Percentiles rank a stretch among this genome's conserved stretches.
Conservation (phyloP, 2,888 invertebrate genomes). For the Griposia aprilina region DNA sequence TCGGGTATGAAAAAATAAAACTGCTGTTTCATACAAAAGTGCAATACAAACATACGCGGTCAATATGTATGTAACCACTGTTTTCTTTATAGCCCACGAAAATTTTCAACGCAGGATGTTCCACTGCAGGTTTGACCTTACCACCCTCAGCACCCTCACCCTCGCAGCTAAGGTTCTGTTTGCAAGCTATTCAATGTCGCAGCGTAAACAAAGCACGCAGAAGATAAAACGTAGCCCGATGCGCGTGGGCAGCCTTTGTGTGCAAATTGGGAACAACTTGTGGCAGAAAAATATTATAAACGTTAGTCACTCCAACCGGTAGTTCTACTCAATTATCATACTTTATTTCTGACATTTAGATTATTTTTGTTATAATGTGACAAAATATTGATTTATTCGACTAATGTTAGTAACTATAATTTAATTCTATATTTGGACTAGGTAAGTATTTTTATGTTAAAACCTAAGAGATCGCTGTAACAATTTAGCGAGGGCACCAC, state of each 20-base stretch:
- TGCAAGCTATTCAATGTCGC: conserved; percentile 37
- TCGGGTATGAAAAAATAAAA: too few species aligned
- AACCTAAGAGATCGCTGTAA: too few species aligned
- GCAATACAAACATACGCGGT: too few species aligned
- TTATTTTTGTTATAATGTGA: too few species aligned
- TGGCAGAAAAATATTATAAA: conserved; percentile 68
- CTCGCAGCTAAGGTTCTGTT: conserved; percentile 19
- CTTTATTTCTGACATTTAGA: conserved; percentile 37
- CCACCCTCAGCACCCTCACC: too few species aligned
- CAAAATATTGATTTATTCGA: background rate
- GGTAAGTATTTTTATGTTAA: too few species aligned
- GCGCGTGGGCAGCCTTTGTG: conserved; percentile 74
- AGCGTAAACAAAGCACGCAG: conserved; percentile 70
- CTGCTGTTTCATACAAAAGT: too few species aligned
- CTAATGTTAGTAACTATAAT: background rate
- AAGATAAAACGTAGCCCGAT: conserved; percentile 61
- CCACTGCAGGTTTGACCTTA: too few species aligned
- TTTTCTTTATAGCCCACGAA: too few species aligned
- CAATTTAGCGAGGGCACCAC: too few species aligned
- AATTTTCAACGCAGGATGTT: too few species aligned
- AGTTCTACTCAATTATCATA: conserved; percentile 62
- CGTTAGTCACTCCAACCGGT: conserved; percentile 68
- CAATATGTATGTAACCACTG: too few species aligned
- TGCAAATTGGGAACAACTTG: conserved; percentile 71
- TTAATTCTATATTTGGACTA: background rate